Base-by-base conservation (phyloP, 1,140 invertebrate genomes). In the Drosophila serrata region DNA sequence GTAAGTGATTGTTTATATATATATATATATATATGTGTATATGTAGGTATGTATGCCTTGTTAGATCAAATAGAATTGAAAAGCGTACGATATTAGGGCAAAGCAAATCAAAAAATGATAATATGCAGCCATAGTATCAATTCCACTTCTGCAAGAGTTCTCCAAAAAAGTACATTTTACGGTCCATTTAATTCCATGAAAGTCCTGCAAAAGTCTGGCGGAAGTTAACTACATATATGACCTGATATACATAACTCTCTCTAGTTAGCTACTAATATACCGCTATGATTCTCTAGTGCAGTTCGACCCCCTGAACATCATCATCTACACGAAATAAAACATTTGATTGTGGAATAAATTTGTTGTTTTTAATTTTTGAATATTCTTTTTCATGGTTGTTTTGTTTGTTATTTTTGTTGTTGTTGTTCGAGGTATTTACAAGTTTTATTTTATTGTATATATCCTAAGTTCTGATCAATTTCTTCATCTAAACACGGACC, bases 391-490 rank as follows among this genome's bases (percentile, higher is more conserved):
- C 31, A 37, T 37, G 22, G 19, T 17, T 53, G 24, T 4, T 19
- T 35, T 22, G 2, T 24, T 22, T n/a, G n/a, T n/a, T n/a, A n/a
- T n/a, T n/a, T n/a, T 15, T 22, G 7, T 15, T 7, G 24, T 43
- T 15, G 33, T 51, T 51, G 49, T 19, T 55, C 51, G 51, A 55
- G 51, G 51, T 55, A 55, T 55, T 55, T 55, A 55, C 51, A 55
- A 55, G 51, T 55, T 55, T 55, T 55, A 55, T 37, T 55, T 53
- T 55, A 55, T 55, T 55, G 51, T 24, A 55, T 55, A 55, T 22
- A 55, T 55, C 51, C 51, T 22, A 53, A 53, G 33, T 55, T 55
- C 51, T 55, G 51, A 55, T 55, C 51, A 55, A 55, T 37, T 55
- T 55, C 51, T 37, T 55, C 51, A 55, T 24, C 51, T 35, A 55